A percentile compares a stretch with the other conserved stretches of the same genome.
phyloP scores from a whole-genome alignment of 1,140 invertebrate species.

The Drosophila burlai region DNA sequence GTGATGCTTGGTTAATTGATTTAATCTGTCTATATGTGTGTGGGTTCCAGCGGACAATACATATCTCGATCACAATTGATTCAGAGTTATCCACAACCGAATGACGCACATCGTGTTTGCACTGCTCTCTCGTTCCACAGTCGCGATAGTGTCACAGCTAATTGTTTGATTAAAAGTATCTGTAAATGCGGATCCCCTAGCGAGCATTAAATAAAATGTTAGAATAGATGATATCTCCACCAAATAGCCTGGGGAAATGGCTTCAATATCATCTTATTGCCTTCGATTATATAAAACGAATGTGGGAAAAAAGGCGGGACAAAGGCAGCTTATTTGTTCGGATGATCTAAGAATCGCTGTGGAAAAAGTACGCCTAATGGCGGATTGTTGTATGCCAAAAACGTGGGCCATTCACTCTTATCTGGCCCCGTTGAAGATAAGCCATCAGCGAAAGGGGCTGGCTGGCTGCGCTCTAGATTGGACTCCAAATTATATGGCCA shows the following conservation, averaged over 20 bases:
- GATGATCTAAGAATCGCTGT: slow-evolving; percentile 30
- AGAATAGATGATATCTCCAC: not conserved
- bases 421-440: slow-evolving; percentile 36
- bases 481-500: slow-evolving; percentile 45
- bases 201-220: not conserved
- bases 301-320: slow-evolving; percentile 15
- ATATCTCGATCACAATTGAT: slow-evolving; percentile 38
- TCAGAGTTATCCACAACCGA: slow-evolving; percentile 36
- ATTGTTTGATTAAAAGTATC: slow-evolving; percentile 44
- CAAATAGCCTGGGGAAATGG: slow-evolving; percentile 29
- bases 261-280: slow-evolving; percentile 18
- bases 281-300: slow-evolving; percentile 25
- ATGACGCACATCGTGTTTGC: slow-evolving; percentile 33
- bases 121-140: slow-evolving; percentile 8
- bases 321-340: not conserved
- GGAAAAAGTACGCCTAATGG: slow-evolving; percentile 15
- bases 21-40: slow-evolving; percentile 19
- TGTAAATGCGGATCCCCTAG: slow-evolving; percentile 12
- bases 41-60: slow-evolving; percentile 14
- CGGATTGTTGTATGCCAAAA: slow-evolving; percentile 26
- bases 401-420: slow-evolving; percentile 29
- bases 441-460: slow-evolving; percentile 31
- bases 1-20: slow-evolving; percentile 38
- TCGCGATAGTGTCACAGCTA: slow-evolving; percentile 30
- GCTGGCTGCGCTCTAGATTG: slow-evolving; percentile 30